Conservation (phyloP, 2,113 vertebrate genomes). For the Sminthopsis crassicaudata region DNA sequence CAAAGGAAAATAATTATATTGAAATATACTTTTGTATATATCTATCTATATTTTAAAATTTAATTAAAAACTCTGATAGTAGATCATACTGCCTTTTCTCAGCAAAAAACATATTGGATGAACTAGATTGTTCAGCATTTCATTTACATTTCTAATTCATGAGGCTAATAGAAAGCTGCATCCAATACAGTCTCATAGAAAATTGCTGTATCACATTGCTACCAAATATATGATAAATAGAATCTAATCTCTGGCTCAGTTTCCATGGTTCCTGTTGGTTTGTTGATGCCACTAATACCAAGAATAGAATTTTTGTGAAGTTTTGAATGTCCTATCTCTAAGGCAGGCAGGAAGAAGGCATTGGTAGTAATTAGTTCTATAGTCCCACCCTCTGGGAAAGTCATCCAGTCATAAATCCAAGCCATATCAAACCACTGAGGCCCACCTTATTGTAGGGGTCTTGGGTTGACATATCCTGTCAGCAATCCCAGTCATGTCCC, state of each 20-base stretch:
- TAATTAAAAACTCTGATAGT: background rate
- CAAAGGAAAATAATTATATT: background rate
- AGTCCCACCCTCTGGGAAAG: no score
- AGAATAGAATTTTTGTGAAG: background rate
- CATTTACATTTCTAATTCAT: constrained; percentile 36
- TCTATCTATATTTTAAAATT: background rate
- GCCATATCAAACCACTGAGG: no score
- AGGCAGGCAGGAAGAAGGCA: no score
- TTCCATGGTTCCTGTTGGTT: background rate
- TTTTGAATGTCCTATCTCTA: background rate
- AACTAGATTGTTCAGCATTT: constrained; percentile 3
- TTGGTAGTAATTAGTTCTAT: no score
- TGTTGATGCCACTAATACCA: background rate
- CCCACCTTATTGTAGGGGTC: no score
- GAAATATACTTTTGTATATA: background rate
- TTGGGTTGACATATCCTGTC: no score
- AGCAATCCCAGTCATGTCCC: no score
- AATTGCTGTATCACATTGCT: constrained; percentile 19
- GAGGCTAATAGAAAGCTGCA: background rate
- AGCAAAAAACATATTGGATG: constrained; percentile 15
- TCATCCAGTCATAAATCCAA: no score
- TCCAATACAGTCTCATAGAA: background rate
- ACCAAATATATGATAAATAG: constrained; percentile 11
- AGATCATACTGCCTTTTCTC: background rate
- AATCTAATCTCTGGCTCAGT: background rate